phyloP scores from a whole-genome alignment of 2,888 invertebrate species.

The Chymomyza procnemis region DNA sequence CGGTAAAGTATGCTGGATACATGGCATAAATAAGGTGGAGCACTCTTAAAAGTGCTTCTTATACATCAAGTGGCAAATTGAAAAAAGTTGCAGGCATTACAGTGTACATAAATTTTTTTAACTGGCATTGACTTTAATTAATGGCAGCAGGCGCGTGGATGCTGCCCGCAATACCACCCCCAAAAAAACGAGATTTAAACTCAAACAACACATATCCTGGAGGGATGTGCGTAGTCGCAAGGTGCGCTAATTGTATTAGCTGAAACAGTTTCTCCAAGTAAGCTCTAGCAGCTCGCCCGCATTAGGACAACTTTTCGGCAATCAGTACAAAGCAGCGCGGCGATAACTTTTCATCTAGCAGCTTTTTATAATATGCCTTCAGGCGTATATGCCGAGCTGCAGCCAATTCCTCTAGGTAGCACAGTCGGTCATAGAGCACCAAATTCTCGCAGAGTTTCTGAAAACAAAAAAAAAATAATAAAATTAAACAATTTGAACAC shows the following conservation, averaged over 20 bases:
- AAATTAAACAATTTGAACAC: not conserved
- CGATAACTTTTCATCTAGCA: slow-evolving; percentile 83
- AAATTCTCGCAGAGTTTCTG: slow-evolving; percentile 82
- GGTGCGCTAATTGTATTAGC: slow-evolving; percentile 56
- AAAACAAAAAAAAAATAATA: slow-evolving; percentile 30
- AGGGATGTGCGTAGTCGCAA: slow-evolving; percentile 21
- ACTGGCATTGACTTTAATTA: slow-evolving; percentile 63
- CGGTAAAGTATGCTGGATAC: not conserved
- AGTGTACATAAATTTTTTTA: slow-evolving; percentile 25
- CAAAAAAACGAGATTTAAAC: slow-evolving; percentile 15
- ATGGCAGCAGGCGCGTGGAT: slow-evolving; percentile 44
- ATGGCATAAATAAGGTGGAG: slow-evolving; percentile 29
- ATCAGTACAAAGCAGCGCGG: slow-evolving; percentile 83
- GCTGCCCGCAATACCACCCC: not conserved
- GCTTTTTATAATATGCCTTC: slow-evolving; percentile 80
- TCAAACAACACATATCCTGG: slow-evolving; percentile 10
- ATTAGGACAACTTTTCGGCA: slow-evolving; percentile 79
- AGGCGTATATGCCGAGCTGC: slow-evolving; percentile 74
- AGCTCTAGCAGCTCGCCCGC: slow-evolving; percentile 22
- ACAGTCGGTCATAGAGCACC: slow-evolving; percentile 80
- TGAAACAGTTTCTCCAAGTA: slow-evolving; percentile 7
- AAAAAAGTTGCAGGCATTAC: slow-evolving; percentile 19
- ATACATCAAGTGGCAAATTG: slow-evolving; percentile 29
- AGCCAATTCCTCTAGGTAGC: slow-evolving; percentile 77
- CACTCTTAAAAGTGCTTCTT: slow-evolving; percentile 48